Conservation (phyloP, 2,888 invertebrate species). For the Fragum fragum region DNA sequence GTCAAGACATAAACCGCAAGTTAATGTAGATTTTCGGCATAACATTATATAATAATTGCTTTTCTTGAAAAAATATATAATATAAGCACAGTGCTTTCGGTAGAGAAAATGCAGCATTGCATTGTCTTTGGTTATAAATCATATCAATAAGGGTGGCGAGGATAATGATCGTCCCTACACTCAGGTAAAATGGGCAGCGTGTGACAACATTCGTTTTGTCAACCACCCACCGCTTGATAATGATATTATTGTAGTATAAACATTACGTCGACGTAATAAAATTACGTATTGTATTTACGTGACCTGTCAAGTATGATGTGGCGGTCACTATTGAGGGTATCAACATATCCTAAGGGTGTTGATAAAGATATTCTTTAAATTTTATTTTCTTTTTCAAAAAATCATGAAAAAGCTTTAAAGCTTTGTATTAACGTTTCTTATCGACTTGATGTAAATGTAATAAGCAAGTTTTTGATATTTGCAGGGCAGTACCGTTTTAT, state of each 20-base stretch:
- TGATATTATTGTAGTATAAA: slow-evolving; percentile 21
- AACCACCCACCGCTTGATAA: not conserved
- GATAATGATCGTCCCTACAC: not conserved
- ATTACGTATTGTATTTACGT: slow-evolving; percentile 20
- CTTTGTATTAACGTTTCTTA: too few relatives aligned
- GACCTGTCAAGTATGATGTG: slow-evolving; percentile 3
- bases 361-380: slow-evolving; percentile 7
- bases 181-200: not conserved
- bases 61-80: too few relatives aligned
- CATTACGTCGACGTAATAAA: slow-evolving; percentile 22
- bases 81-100: too few relatives aligned
- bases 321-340: slow-evolving; percentile 3
- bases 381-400: too few relatives aligned
- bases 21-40: not conserved
- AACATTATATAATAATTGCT: too few relatives aligned
- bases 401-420: too few relatives aligned
- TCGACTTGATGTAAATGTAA: too few relatives aligned
- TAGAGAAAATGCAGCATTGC: too few relatives aligned
- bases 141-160: too few relatives aligned
- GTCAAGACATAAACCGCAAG: not conserved
- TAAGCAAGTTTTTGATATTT: too few relatives aligned
- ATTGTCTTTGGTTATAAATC: too few relatives aligned
- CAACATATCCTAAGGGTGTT: not conserved
- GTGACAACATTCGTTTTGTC: slow-evolving; percentile 25
- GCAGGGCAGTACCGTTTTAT: too few relatives aligned